Evolutionary conservation across 1,140 invertebrate species (phyloP).

Genomic region (Cylas formicarius): DNA sequence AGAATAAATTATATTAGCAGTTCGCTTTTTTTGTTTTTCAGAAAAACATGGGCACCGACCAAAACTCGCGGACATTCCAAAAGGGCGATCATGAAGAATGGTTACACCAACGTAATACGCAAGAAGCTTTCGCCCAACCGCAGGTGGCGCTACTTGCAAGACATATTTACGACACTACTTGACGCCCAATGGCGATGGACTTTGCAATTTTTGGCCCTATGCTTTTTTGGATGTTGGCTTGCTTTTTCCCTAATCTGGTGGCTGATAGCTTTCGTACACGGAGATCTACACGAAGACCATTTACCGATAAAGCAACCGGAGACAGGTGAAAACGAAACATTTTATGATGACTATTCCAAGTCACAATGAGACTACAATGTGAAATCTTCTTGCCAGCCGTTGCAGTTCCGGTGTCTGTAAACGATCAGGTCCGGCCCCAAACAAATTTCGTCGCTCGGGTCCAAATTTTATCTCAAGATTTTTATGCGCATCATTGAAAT

Average conservation of each 20-base stretch:
- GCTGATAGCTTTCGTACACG: slow-evolving; percentile 88
- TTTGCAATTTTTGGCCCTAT: slow-evolving; percentile 58
- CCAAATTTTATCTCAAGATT: too few relatives aligned
- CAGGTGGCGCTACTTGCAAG: slow-evolving; percentile 71
- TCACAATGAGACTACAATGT: too few relatives aligned
- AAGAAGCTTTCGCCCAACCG: slow-evolving; percentile 82
- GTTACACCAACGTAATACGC: slow-evolving; percentile 86
- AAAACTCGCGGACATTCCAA: slow-evolving; percentile 41
- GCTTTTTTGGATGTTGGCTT: slow-evolving; percentile 88
- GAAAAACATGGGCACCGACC: slow-evolving; percentile 9
- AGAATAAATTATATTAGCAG: too few relatives aligned
- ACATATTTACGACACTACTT: slow-evolving; percentile 76
- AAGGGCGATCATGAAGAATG: slow-evolving; percentile 87
- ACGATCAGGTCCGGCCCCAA: too few relatives aligned
- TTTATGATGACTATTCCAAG: too few relatives aligned
- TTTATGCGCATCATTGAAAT: too few relatives aligned
- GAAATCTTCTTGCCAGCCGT: too few relatives aligned
- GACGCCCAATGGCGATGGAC: slow-evolving; percentile 93
- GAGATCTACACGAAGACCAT: slow-evolving; percentile 74
- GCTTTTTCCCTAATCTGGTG: slow-evolving; percentile 89
- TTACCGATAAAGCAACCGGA: slow-evolving; percentile 17
- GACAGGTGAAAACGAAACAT: too few relatives aligned
- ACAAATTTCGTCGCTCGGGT: too few relatives aligned
- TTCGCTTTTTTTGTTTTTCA: slow-evolving; percentile 7
- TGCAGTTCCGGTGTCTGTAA: too few relatives aligned